Evolutionary conservation across 2,113 vertebrate genomes (phyloP), one percentile per base, ranked within the genome.

Genomic region (Cinclus cinclus): DNA sequence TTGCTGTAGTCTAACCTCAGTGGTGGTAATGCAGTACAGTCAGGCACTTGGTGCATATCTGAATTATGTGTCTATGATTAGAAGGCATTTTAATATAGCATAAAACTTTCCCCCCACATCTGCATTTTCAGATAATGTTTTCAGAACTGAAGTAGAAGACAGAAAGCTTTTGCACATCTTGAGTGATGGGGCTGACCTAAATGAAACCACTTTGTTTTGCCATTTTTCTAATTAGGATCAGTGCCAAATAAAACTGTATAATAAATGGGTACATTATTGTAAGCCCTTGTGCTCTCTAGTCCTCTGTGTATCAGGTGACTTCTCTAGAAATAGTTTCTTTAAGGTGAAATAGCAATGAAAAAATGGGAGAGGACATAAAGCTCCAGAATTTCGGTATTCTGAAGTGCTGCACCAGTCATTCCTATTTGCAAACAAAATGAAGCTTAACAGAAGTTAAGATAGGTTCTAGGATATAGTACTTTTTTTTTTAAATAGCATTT

Each of bases 151-250:
- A 92, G 49, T 21, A 37, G 44, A 46, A 35, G 25, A 53, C 50
- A 46, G 41, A 17, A 49, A 56, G 13, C 14, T 53, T 89, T 69
- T 84, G 53, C 21, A 15, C 8, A 2, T 55, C 33, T 60, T 70
- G 22, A 73, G 37, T 62, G 63, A 52, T 71, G 86, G 85, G 71
- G 53, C 74, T 77, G 69, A 89, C n/a, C 28, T 73, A 86, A 92
- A 91, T 50, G 71, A 53, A 58, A 85, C 60, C 0, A 2, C 13
- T 83, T 55, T 49, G 7, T 88, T 97, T 90, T 76, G 59, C 58
- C 30, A 6, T 91, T 83, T 91, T 27, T 93, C 64, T 91, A 69
- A 50, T 95, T 94, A 95, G 74, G 68, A 78, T 94, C 35, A 77
- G 28, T 84, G 75, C 70, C 80, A 94, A 30, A 62, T 90, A 58